Evolutionary conservation across 2,113 vertebrate genomes (phyloP).

Genomic region (Zootoca vivipara): DNA sequence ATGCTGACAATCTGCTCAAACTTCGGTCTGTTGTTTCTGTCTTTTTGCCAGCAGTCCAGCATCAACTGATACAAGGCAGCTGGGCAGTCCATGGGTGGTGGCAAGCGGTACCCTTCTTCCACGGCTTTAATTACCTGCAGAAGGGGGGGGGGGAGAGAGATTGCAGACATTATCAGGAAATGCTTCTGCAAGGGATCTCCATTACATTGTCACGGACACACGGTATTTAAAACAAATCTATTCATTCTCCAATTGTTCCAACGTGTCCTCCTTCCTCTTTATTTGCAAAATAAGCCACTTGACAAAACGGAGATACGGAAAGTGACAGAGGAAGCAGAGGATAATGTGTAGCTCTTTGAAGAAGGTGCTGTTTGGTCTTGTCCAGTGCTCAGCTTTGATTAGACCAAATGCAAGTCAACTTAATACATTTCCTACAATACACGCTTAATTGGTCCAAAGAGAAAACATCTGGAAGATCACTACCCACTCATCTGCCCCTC

Average conservation of each 20-base stretch:
- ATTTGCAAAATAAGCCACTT: conserved; percentile 58
- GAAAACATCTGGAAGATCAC: conserved; percentile 41
- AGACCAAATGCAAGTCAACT: conserved; percentile 41
- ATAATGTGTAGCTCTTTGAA: conserved; percentile 47
- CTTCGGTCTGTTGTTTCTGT: conserved; percentile 96
- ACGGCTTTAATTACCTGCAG: conserved; percentile 96
- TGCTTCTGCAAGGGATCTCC: conserved; percentile 3
- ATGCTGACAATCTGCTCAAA: conserved; percentile 99
- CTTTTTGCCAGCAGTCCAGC: conserved; percentile 99
- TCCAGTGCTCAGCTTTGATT: conserved; percentile 18
- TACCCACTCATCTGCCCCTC: background rate
- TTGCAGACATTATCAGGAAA: conserved; percentile 3
- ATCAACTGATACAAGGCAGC: conserved; percentile 97
- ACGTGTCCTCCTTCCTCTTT: conserved; percentile 39
- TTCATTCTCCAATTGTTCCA: conserved; percentile 53
- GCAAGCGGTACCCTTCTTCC: conserved; percentile 95
- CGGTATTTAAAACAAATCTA: conserved; percentile 52
- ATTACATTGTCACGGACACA: background rate
- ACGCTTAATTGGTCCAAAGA: conserved; percentile 18
- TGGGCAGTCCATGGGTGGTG: conserved; percentile 98
- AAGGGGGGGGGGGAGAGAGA: conserved; percentile 61
- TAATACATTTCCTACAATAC: background rate
- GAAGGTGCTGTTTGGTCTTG: conserved; percentile 50
- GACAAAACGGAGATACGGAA: conserved; percentile 31
- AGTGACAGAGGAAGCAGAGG: conserved; percentile 25